These are phyloP conservation scores for Megathymus violae DNA, from an alignment of 1,140 invertebrate genomes.

Conservation along the genomic window DNA sequence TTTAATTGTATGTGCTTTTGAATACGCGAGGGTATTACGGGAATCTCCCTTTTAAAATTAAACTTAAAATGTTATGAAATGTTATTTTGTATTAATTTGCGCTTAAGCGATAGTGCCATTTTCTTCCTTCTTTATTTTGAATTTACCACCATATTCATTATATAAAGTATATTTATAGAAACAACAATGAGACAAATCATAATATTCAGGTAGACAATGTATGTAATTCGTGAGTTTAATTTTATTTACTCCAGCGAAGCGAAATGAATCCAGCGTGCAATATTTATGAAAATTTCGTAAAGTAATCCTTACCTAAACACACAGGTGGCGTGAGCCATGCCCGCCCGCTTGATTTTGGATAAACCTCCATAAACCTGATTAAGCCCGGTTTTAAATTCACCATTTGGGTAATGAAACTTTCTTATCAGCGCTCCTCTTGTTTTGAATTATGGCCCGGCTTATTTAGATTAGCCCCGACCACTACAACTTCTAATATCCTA, in stretches of 20 bases:
- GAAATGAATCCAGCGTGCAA: conserved; percentile 61
- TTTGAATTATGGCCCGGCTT: conserved; percentile 72
- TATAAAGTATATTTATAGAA: too few relatives aligned
- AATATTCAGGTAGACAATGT: conserved; percentile 37
- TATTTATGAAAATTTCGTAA: conserved; percentile 68
- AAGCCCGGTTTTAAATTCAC: conserved; percentile 79
- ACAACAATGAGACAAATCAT: too few relatives aligned
- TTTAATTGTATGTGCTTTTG: conserved; percentile 35
- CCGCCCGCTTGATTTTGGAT: conserved; percentile 61
- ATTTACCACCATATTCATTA: background rate
- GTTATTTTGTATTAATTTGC: conserved; percentile 6
- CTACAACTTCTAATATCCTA: conserved; percentile 35
- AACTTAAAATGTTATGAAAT: conserved; percentile 22
- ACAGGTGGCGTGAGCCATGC: conserved; percentile 60
- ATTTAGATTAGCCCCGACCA: conserved; percentile 62
- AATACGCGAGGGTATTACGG: conserved; percentile 28
- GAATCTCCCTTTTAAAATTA: conserved; percentile 19
- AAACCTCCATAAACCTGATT: conserved; percentile 73
- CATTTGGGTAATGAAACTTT: conserved; percentile 80
- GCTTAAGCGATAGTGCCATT: background rate
- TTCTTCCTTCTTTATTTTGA: background rate
- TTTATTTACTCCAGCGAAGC: conserved; percentile 41
- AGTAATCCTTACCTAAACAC: conserved; percentile 75
- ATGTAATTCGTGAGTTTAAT: conserved; percentile 44
- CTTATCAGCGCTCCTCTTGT: conserved; percentile 72